Evolutionary conservation across 2,888 invertebrate species (phyloP).

Genomic region (Archaeoteleia sp.): DNA sequence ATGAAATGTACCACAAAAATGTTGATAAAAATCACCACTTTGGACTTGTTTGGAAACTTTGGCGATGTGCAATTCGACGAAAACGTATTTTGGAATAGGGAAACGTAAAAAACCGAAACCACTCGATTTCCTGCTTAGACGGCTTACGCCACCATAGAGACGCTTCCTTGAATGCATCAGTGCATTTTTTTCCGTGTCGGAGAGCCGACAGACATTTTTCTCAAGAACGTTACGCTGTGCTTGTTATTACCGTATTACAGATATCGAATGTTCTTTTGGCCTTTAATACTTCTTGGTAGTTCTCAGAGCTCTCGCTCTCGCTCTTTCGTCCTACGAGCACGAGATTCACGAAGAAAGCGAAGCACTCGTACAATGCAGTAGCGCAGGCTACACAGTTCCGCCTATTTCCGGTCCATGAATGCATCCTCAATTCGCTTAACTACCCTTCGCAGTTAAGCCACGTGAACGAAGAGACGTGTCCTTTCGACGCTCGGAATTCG

Average conservation of each 20-base stretch:
- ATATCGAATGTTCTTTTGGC: conserved; percentile 74
- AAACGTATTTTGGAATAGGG: too few relatives aligned
- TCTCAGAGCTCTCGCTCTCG: conserved; percentile 48
- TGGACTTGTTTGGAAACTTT: too few relatives aligned
- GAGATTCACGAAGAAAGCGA: conserved; percentile 60
- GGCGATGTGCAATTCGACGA: too few relatives aligned
- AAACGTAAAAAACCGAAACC: conserved; percentile 10
- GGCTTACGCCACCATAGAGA: conserved; percentile 59
- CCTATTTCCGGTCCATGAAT: conserved; percentile 74
- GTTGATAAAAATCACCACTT: too few relatives aligned
- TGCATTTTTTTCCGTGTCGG: conserved; percentile 53
- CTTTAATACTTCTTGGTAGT: conserved; percentile 55
- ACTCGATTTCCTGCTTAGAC: conserved; percentile 68
- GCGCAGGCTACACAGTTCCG: conserved; percentile 72
- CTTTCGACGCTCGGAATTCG: conserved; percentile 62
- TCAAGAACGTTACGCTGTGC: conserved; percentile 53
- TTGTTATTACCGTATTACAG: conserved; percentile 73
- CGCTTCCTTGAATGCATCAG: conserved; percentile 49
- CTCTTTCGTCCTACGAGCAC: conserved; percentile 47
- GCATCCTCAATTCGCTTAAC: conserved; percentile 72
- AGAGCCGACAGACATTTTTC: conserved; percentile 50
- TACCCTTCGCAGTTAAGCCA: conserved; percentile 71
- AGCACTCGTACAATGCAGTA: conserved; percentile 68
- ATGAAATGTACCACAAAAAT: too few relatives aligned
- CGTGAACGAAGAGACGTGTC: conserved; percentile 68